Evolutionary conservation across 2,888 invertebrate species (phyloP), one percentile per base, ranked within the genome.

Genomic region (Cancer borealis): DNA sequence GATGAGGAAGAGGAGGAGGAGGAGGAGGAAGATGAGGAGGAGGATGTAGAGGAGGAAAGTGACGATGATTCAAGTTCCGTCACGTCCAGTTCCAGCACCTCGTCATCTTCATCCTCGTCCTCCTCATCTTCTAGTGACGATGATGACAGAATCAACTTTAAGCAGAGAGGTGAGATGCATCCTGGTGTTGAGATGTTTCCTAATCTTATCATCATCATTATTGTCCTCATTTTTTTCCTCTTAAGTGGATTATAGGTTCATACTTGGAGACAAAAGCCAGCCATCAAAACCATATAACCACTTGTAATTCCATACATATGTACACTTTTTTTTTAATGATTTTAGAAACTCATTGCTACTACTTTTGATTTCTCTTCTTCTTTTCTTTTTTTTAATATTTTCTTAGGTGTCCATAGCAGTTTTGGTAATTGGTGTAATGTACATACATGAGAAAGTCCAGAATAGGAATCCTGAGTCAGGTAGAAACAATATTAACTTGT

Each of bases 91-190:
- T 93, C 91, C 12, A 88, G 93, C 26, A 93, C 94, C 5, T 94
- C 94, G 39, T 94, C 94, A 5, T 93, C 93, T 14, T 95, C 95
- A 8, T 93, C 95, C 0, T 95, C 95, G 46, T 92, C 93, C 49
- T 95, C 95, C n/a, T 95, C 95, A 6, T 93, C 94, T 26, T 93
- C 94, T 39, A 95, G 95, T 92, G 95, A 95, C 92, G 95, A 95
- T 93, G 95, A 95, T 93, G 95, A 95, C 88, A 91, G 95, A 89
- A 95, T 95, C 26, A 95, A 92, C 49, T 95, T 95, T 91, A 95
- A 95, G 30, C 93, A 95, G 47, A 95, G 95, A 94, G 95, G 95
- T 94, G 54, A 93, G 93, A 17, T 73, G 6, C 12, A 14, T 84
- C 14, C 4, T 30, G 12, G 30, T 84, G 39, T 84, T 39, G 30